Base-by-base conservation (phyloP, 1,140 invertebrate genomes). In the Amphibalanus amphitrite region DNA sequence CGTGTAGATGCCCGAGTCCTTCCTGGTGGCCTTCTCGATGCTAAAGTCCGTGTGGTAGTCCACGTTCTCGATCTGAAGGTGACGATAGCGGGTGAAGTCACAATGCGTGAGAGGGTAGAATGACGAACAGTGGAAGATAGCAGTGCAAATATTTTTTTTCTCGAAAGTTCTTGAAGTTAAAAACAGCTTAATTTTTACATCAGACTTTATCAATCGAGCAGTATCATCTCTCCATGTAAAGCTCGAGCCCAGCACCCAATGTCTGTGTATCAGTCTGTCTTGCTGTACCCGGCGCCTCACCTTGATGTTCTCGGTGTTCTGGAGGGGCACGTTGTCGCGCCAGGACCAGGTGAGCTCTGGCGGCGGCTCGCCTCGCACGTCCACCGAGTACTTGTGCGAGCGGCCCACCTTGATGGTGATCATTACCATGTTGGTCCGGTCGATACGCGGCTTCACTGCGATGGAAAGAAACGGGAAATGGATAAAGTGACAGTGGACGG, bases 21-120 rank as follows among this genome's bases (percentile, higher is more conserved):
- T 89, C 70, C 95, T 84, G 73, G 88, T 86, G 3, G 89, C 89
- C 78, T 91, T 92, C 0, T 84, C 82, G n/a, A 95, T 85, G 0
- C 85, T 85, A 78, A 96, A 93, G 76, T 93, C 91, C 0, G 92
- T 94, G 76, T 94, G 92, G 80, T 97, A 93, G 30, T 96, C 92
- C 69, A 87, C 82, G 78, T 94, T 93, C 74, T 94, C 91, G 73
- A 96, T 91, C 78, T 77, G 72, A 69, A 28, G 3, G 17, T 20
- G 47, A 13, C 47, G 47, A 8, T 3, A 59, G 47, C 4, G 33
- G 33, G 15, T 38, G 4, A 4, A 38, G 33, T 4, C 4, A 38
- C 15, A 38, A 38, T 38, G 33, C 33, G 15, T 38, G 33, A 38
- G n/a, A n/a, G n/a, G n/a, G n/a, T n/a, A n/a, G n/a, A n/a, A n/a